Evolutionary conservation across 2,797 vertebrate species (phyloP).

Genomic region (Dromococcyx pavoninus): DNA sequence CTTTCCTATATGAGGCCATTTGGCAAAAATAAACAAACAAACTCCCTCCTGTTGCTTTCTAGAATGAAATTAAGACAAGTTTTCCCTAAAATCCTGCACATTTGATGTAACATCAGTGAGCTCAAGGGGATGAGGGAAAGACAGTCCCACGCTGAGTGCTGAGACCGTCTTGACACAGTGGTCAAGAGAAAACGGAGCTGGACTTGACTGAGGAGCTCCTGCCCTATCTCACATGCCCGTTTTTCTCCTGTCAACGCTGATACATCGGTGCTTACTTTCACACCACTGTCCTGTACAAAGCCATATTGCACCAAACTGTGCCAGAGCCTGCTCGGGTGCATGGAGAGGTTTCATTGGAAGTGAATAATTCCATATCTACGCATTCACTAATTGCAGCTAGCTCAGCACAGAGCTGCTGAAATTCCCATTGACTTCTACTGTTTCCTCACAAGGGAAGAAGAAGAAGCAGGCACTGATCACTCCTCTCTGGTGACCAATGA

Average conservation of each 20-base stretch:
- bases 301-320: fast-evolving
- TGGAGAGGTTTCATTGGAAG: fast-evolving
- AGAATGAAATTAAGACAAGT: background rate
- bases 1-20: background rate
- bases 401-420: background rate
- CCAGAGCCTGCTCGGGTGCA: fast-evolving
- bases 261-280: background rate
- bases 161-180: fast-evolving
- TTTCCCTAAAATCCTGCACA: background rate
- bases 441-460: too few relatives aligned
- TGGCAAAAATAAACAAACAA: background rate
- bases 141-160: background rate
- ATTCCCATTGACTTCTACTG: background rate
- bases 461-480: too few relatives aligned
- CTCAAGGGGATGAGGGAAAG: background rate
- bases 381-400: background rate
- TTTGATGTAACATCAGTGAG: background rate
- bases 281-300: background rate
- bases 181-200: background rate
- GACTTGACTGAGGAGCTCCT: background rate
- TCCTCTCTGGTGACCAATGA: too few relatives aligned
- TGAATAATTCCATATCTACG: background rate
- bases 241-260: background rate
- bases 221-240: fast-evolving
- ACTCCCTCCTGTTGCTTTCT: background rate